A percentile compares a stretch with the other conserved stretches of the same genome.
Conservation (phyloP, 1,140 invertebrate genomes). For the Metopolophium dirhodum region DNA sequence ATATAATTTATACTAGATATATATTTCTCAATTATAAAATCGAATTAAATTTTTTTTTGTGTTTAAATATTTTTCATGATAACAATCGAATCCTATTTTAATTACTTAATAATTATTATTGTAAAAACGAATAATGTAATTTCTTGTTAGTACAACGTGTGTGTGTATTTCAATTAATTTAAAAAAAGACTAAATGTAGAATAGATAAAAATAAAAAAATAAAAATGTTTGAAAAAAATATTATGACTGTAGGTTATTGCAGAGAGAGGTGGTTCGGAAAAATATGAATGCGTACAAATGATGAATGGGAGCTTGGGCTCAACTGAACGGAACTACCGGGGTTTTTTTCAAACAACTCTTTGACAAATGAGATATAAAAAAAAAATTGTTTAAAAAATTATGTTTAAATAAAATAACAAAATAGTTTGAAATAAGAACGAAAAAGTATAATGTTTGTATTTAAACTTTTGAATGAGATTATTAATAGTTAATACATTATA, state of each 20-base stretch:
- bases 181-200: neutral
- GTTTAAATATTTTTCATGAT: neutral
- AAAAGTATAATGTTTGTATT: neutral
- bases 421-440: neutral
- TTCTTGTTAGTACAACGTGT: neutral
- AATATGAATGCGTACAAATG: conserved; percentile 32
- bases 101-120: neutral
- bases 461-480: neutral
- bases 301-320: conserved; percentile 18
- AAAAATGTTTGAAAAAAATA: conserved; percentile 24
- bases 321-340: conserved; percentile 34
- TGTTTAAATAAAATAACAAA: neutral
- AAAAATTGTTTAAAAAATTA: conserved; percentile 20
- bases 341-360: conserved; percentile 46
- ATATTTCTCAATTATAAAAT: neutral
- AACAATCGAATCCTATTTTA: neutral
- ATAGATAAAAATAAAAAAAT: neutral
- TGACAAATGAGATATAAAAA: conserved; percentile 55
- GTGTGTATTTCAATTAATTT: conserved; percentile 20
- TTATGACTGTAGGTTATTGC: neutral
- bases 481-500: neutral
- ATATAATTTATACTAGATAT: too few species aligned
- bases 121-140: neutral
- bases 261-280: conserved; percentile 31
- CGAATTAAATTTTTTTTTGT: neutral